Evolutionary conservation across 1,140 invertebrate species (phyloP).

Genomic region (Charaxes varanes): DNA sequence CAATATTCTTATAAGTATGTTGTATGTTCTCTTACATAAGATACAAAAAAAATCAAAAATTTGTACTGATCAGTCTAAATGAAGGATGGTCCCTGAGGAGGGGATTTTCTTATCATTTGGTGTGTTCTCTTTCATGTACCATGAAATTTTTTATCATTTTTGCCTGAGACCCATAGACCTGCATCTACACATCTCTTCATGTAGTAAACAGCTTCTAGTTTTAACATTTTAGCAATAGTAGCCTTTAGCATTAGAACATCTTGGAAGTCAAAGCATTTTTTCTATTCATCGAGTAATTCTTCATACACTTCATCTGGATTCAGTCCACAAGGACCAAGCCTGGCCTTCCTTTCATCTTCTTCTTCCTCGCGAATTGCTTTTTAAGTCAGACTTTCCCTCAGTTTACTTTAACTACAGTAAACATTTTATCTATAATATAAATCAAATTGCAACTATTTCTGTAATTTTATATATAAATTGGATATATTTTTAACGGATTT

Average conservation of each 20-base stretch:
- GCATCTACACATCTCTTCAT: constrained; percentile 99
- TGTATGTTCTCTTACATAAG: too few relatives aligned
- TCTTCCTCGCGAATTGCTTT: constrained; percentile 88
- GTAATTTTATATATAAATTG: too few relatives aligned
- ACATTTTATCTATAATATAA: too few relatives aligned
- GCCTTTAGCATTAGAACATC: constrained; percentile 92
- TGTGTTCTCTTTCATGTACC: constrained; percentile 46
- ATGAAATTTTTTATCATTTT: constrained; percentile 55
- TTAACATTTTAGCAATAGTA: constrained; percentile 90
- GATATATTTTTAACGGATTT: too few relatives aligned
- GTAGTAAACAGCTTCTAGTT: constrained; percentile 93
- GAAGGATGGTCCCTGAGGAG: constrained; percentile 32
- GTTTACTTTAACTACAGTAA: too few relatives aligned
- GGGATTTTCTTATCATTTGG: constrained; percentile 16
- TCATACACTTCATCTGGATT: constrained; percentile 99
- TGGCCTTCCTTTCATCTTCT: constrained; percentile 90
- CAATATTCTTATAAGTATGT: too few relatives aligned
- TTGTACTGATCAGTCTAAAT: constrained; percentile 43
- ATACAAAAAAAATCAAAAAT: constrained; percentile 8
- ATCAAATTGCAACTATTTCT: too few relatives aligned
- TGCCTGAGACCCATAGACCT: constrained; percentile 95
- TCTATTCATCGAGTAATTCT: constrained; percentile 88
- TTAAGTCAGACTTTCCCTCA: too few relatives aligned
- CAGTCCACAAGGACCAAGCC: constrained; percentile 96
- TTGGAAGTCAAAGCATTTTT: constrained; percentile 89